Conservation (phyloP, 2,797 vertebrate genomes). For the Alauda arvensis region DNA sequence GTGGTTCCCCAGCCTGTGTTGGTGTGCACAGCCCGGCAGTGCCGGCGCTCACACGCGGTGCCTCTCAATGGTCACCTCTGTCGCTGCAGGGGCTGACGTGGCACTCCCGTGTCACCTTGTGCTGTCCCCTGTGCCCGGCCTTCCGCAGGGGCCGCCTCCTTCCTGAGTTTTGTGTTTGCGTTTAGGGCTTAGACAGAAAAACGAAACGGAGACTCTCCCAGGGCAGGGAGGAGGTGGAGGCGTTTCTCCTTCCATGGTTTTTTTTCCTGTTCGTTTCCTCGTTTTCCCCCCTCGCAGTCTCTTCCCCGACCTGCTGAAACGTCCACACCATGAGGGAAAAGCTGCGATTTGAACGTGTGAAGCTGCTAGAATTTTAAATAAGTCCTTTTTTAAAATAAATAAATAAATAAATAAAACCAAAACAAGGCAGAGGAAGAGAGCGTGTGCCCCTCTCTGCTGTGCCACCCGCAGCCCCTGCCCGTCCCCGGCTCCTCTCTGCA, state of each 20-base stretch:
- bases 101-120: neutral
- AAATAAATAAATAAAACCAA: fast-evolving
- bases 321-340: fast-evolving
- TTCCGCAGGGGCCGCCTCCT: neutral
- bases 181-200: neutral
- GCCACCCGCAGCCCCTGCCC: neutral
- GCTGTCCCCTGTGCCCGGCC: neutral
- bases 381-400: neutral
- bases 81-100: neutral
- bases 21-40: neutral
- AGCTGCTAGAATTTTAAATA: neutral
- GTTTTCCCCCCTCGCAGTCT: neutral
- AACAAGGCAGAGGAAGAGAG: neutral
- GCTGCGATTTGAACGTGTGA: neutral
- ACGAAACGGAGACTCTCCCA: neutral
- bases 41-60: fast-evolving
- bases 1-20: neutral
- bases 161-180: neutral
- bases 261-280: neutral
- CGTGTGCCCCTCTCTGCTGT: neutral
- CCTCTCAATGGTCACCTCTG: neutral
- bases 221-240: neutral
- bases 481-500: neutral
- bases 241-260: neutral
- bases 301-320: neutral